Evolutionary conservation across 2,888 invertebrate genomes (phyloP), one percentile per base, ranked within the genome.

Genomic region (Drosophila cyrtoloma): DNA sequence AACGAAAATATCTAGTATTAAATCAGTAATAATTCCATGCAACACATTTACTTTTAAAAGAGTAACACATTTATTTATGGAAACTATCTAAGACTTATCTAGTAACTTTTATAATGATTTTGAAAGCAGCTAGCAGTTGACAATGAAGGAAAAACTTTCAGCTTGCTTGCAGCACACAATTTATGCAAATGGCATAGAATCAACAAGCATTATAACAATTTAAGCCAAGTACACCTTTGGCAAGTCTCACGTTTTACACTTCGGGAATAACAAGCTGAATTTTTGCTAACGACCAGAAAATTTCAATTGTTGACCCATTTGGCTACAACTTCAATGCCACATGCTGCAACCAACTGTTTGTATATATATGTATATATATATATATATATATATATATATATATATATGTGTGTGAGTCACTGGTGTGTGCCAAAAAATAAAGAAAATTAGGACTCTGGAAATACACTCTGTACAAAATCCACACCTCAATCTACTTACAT

Each of bases 241-340:
- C 51, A 37, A 62, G 33, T 7, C 28, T n/a, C 42, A 58, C 51
- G 64, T 26, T 22, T 57, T 37, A 42, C 53, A 66, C 42, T 55
- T 74, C 26, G 56, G 22, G 37, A 33, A 60, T 70, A 71, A 66
- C 71, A 77, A 71, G 66, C 65, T 61, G 30, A 50, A 59, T 52
- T 62, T 64, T 42, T 30, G 63, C 52, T 53, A 79, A 70, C 70
- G 65, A 52, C 42, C 58, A 65, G 44, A 30, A 35, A 65, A 77
- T 67, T 65, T 56, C 81, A 53, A 83, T 81, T 83, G 74, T 63
- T 81, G 86, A 83, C 89, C 83, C 73, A 83, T 65, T 83, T 83
- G 84, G 86, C 89, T 42, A n/a, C 22, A 50, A 39, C 67, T 66
- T 67, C 81, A 71, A 77, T 78, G 77, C 64, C 84, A 71, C 66